Conservation (phyloP, 2,113 vertebrate species). For the Motacilla tschutschensis region DNA sequence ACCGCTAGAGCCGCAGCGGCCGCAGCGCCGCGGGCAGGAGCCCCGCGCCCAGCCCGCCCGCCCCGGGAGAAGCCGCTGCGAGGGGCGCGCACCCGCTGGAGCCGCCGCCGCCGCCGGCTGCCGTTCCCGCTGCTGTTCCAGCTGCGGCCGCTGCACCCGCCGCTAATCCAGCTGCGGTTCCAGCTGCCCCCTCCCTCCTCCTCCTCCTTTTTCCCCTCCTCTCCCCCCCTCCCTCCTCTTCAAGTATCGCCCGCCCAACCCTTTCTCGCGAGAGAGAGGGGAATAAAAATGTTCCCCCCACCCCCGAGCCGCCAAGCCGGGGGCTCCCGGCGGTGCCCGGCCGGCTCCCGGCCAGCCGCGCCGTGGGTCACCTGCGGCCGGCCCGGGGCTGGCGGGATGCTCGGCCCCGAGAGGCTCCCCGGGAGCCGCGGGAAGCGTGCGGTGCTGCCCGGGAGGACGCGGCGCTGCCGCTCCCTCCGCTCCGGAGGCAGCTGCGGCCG, state of each 20-base stretch:
- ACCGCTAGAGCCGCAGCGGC: not conserved
- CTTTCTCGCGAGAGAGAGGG: slow-evolving; percentile 74
- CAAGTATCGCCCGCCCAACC: slow-evolving; percentile 73
- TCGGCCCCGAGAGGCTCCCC: not conserved
- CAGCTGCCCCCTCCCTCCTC: slow-evolving; percentile 31
- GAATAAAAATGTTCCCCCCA: slow-evolving; percentile 58
- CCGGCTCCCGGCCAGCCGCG: not conserved
- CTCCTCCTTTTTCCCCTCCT: slow-evolving; percentile 45
- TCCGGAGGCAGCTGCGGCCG: not conserved
- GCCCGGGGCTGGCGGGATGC: not conserved
- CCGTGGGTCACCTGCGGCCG: slow-evolving; percentile 39
- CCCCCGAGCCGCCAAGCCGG: not conserved
- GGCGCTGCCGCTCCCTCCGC: not conserved
- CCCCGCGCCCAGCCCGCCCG: not conserved
- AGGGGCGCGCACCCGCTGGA: slow-evolving; percentile 60
- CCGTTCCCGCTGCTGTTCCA: slow-evolving; percentile 28
- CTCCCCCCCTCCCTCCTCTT: slow-evolving; percentile 57
- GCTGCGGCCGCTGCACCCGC: slow-evolving; percentile 35
- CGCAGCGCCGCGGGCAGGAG: not conserved
- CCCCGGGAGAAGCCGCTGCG: not conserved
- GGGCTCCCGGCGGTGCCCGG: not conserved
- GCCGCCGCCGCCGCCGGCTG: slow-evolving; percentile 20
- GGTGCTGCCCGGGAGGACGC: not conserved
- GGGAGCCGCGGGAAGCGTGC: not conserved
- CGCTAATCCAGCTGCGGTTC: slow-evolving; percentile 37